phyloP scores from a whole-genome alignment of 2,113 vertebrate species.

The Chroicocephalus ridibundus region DNA sequence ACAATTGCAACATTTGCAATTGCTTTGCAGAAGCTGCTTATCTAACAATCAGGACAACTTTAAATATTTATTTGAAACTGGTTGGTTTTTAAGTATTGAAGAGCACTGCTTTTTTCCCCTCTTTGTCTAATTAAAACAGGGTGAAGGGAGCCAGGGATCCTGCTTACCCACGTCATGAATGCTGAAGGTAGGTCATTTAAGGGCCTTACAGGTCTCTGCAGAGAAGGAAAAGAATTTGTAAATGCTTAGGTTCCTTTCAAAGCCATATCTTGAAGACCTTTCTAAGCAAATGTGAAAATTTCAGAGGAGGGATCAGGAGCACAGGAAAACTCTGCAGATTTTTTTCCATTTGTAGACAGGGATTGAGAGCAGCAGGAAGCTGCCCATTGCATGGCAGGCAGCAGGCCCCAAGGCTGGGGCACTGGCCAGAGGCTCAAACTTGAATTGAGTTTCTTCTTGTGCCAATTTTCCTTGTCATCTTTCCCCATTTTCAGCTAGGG shows the following conservation, averaged over 20 bases:
- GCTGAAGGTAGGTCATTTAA: not conserved
- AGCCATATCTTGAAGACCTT: not conserved
- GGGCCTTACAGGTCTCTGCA: not conserved
- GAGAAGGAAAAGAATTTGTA: not conserved
- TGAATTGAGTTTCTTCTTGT: not conserved
- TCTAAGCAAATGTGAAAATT: not conserved
- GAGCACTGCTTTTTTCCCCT: not conserved
- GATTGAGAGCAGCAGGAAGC: not conserved
- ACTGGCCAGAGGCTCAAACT: not conserved
- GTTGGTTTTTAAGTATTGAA: not conserved
- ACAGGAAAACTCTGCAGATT: not conserved
- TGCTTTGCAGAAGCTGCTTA: not conserved
- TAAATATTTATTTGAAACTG: conserved; percentile 14
- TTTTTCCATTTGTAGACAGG: not conserved
- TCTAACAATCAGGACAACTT: not conserved
- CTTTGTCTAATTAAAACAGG: not conserved
- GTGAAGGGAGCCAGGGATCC: not conserved
- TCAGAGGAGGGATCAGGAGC: not conserved
- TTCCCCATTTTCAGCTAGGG: not conserved
- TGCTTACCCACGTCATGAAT: not conserved
- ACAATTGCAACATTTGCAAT: not conserved
- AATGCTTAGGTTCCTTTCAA: not conserved
- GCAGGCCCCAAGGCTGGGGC: not conserved
- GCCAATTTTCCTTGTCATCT: not conserved
- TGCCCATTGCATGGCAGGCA: not conserved